These are phyloP conservation scores for Seira sanloemensis DNA, from an alignment of 2,888 invertebrate species.

Conservation along the genomic window DNA sequence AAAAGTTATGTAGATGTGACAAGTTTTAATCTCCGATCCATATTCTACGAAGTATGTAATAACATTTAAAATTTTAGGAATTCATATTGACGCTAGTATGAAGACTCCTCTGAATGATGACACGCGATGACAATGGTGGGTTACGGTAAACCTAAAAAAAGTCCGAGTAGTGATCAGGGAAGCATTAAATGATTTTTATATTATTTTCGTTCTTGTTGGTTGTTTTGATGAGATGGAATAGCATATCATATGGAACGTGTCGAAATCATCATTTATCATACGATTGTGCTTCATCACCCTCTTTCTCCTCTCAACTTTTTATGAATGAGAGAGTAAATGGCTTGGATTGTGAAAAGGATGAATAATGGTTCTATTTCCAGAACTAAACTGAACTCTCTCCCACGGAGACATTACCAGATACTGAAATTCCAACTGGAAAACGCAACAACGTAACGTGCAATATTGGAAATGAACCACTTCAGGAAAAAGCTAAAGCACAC, in stretches of 20 bases:
- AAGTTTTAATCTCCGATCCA: too few species aligned
- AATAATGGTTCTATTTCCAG: slow-evolving; percentile 50
- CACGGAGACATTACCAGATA: slow-evolving; percentile 48
- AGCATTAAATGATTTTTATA: slow-evolving; percentile 58
- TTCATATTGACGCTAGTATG: too few species aligned
- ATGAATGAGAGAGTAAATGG: slow-evolving; percentile 55
- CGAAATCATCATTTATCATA: slow-evolving; percentile 60
- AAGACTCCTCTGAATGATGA: too few species aligned
- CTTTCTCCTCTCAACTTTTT: slow-evolving; percentile 29
- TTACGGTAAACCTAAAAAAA: slow-evolving; percentile 18
- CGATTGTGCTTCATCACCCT: slow-evolving; percentile 57
- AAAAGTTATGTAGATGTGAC: too few species aligned
- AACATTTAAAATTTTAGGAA: too few species aligned
- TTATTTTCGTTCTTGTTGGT: slow-evolving; percentile 29
- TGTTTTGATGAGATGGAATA: slow-evolving; percentile 38
- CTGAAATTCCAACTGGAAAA: too few species aligned
- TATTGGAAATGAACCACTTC: too few species aligned
- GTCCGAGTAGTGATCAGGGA: slow-evolving; percentile 21
- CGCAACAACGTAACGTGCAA: too few species aligned
- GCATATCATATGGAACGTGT: slow-evolving; percentile 57
- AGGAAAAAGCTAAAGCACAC: too few species aligned
- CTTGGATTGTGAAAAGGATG: slow-evolving; percentile 55
- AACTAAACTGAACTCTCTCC: slow-evolving; percentile 48
- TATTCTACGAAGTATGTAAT: too few species aligned
- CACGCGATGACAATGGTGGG: slow-evolving; percentile 24